Base-by-base conservation (phyloP, 2,113 vertebrate species). In the Tringa solitaria region DNA sequence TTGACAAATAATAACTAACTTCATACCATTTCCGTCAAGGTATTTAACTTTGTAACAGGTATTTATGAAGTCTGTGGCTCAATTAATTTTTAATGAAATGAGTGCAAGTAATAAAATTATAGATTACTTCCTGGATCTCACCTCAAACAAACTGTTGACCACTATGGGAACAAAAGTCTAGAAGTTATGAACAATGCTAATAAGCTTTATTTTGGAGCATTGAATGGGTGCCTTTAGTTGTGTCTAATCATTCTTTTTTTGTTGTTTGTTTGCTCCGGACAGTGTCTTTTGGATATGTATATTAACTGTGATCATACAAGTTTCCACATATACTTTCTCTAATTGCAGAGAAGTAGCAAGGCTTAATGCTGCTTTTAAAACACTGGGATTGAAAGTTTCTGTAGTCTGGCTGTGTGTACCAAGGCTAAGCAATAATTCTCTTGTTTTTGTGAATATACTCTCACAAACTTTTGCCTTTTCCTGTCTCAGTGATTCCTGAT, bases 321-420 rank as follows among this genome's bases (percentile, higher is more conserved):
- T 41, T 90, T 77, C 13, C 23, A 69, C 3, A 12, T 5, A 45
- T 3, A 2, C 3, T 2, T 45, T 82, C 9, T 51, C 13, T 53
- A 74, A 50, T 76, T 75, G 12, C 30, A 12, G 43, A 54, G 19
- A 54, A 72, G 23, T 43, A 79, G 12, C 12, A 68, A 72, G 39
- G 24, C 7, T 88, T 79, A 59, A 70, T 53, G 54, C 19, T 72
- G 26, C n/a, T 48, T 72, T 82, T 65, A 21, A 69, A 53, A 35
- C 15, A 4, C 26, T 43, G 35, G 11, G 13, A 64, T 61, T 69
- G 10, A 33, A 18, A 32, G 8, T 78, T 82, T 65, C 35, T 35
- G 2, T 27, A 26, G 33, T 13, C 45, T 37, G 30, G 24, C 9
- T 10, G 6, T 4, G 4, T 1, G 1, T 11, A n/a, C 28, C 19